Conservation (phyloP, 1,140 invertebrate species). For the Psilanteris sp. region DNA sequence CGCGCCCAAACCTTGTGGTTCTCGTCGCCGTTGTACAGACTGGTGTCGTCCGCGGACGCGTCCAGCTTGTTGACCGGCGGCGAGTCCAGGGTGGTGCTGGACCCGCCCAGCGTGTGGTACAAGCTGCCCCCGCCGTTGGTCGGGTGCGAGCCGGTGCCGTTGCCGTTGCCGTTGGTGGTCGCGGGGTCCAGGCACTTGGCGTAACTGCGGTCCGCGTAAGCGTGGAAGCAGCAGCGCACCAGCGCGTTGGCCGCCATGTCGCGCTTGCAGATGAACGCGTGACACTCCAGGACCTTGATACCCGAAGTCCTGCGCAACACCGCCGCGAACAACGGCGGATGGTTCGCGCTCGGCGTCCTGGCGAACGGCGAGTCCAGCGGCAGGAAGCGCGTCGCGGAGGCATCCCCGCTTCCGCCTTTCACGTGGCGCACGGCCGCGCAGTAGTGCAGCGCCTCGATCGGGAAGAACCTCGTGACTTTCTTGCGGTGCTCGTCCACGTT, state of each 20-base stretch:
- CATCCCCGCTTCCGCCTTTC: constrained; percentile 82
- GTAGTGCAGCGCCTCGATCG: constrained; percentile 97
- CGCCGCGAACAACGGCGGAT: constrained; percentile 98
- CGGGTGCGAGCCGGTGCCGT: constrained; percentile 66
- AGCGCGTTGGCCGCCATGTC: constrained; percentile 96
- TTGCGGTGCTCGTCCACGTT: constrained; percentile 98
- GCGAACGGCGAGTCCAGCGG: constrained; percentile 98
- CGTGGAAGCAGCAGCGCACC: constrained; percentile 96
- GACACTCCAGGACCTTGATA: constrained; percentile 99
- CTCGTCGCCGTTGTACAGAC: constrained; percentile 92
- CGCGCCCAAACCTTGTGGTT: constrained; percentile 96
- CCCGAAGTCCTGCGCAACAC: constrained; percentile 96
- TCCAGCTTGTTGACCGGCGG: constrained; percentile 76
- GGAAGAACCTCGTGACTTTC: constrained; percentile 97
- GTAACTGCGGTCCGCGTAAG: constrained; percentile 95
- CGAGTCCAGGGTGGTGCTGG: constrained; percentile 77
- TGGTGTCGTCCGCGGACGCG: constrained; percentile 85
- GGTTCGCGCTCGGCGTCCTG: constrained; percentile 90
- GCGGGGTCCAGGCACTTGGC: constrained; percentile 88
- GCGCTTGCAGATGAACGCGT: constrained; percentile 98
- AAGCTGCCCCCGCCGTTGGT: constrained; percentile 69
- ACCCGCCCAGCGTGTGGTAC: constrained; percentile 76
- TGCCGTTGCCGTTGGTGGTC: constrained; percentile 42
- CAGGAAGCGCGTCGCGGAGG: constrained; percentile 90
- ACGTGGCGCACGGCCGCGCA: constrained; percentile 97